These are phyloP conservation scores for Microtus oregoni DNA, from an alignment of 2,113 vertebrate species.

Conservation along the genomic window DNA sequence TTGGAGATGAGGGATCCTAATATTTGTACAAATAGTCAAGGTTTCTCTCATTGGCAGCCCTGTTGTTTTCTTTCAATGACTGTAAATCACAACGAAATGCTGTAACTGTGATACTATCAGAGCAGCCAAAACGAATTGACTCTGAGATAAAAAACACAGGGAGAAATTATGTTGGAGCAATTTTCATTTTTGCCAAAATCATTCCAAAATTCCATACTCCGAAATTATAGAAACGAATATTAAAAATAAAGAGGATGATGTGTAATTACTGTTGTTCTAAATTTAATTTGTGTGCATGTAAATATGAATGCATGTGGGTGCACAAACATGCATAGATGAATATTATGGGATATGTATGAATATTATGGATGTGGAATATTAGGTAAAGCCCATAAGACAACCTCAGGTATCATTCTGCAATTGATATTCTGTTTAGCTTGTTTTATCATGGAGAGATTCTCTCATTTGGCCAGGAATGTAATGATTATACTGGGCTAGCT, in stretches of 20 bases:
- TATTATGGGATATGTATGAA: no score
- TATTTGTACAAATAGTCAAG: slow-evolving; percentile 51
- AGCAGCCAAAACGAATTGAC: slow-evolving; percentile 71
- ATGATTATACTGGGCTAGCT: not conserved
- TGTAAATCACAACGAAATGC: slow-evolving; percentile 10
- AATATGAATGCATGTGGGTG: not conserved
- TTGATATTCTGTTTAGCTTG: not conserved
- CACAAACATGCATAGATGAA: not conserved
- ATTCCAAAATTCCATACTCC: slow-evolving; percentile 40
- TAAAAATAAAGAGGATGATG: slow-evolving; percentile 61
- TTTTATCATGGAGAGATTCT: not conserved
- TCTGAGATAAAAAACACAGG: slow-evolving; percentile 40
- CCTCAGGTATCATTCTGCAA: not conserved
- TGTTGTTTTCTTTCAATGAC: slow-evolving; percentile 38
- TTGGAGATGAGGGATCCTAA: not conserved
- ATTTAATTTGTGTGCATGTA: slow-evolving; percentile 52
- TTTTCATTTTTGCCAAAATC: slow-evolving; percentile 73
- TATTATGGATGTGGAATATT: no score
- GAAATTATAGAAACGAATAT: slow-evolving; percentile 73
- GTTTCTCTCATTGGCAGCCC: slow-evolving; percentile 34
- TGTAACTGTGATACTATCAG: slow-evolving; percentile 52
- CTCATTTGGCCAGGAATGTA: not conserved
- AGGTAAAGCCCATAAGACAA: not conserved
- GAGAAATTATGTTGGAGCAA: slow-evolving; percentile 51
- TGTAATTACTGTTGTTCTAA: slow-evolving; percentile 74